Base-by-base conservation (phyloP, 30 jellyfish, hydroid and myxozoan species). In the Pseudorhiza aurosa region DNA sequence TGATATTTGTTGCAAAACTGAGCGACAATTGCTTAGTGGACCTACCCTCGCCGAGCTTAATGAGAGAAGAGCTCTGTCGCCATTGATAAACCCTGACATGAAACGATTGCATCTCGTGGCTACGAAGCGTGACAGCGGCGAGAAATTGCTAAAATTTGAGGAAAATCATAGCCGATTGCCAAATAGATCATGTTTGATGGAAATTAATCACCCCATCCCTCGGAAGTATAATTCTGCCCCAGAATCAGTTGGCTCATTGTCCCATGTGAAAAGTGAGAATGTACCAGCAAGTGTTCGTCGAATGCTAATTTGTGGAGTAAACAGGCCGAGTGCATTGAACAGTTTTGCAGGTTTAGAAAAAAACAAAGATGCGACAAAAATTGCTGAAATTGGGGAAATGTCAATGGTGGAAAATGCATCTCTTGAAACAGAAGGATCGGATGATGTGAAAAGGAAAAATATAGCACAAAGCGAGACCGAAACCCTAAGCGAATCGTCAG, bases 11-110 rank as follows among this genome's bases (percentile, higher is more conserved):
- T 60, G 96, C 21, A 57, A 72, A 30, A 36, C 58, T 59, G 96
- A 68, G 50, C 67, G 88, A 15, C 84, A 58, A 9, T 27, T 50
- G 29, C 19, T 69, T 2, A 60, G 53, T 15, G 96, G 96, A 40
- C 96, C 96, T 2, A 87, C 96, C 12, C 68, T 87, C 45, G 91
- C 96, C 10, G 96, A 87, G 42, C 77, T 87, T 19, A 87, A 87
- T 59, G 92, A 77, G 29, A 14, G 92, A 57, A 44, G 96, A 58
- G 96, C 96, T 18, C 40, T 87, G 43, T 87, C 96, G 25, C 96
- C 96, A 9, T 31, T 87, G 56, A 71, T 87, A 36, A 87, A 87
- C 65, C 96, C 96, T 21, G 96, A 87, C 43, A 87, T 87, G 96
- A 67, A 77, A 49, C 70, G 96, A 62, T 51, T 87, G 78, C 96